phyloP scores from a whole-genome alignment of 2,888 invertebrate genomes.

The Yponomeuta evonymella region DNA sequence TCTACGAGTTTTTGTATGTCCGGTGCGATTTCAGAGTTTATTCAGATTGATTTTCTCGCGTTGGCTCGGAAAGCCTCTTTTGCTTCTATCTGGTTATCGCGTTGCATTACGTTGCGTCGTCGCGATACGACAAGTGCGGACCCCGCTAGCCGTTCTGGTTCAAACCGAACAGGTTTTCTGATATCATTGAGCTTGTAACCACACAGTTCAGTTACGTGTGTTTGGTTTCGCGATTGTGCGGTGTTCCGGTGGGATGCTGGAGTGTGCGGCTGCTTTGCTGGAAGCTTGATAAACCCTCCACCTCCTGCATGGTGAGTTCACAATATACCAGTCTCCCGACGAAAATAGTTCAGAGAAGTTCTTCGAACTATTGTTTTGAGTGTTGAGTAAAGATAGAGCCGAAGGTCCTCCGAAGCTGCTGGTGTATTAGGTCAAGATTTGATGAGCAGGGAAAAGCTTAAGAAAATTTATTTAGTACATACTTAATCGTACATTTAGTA shows the following conservation, averaged over 20 bases:
- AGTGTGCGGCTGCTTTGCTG: neutral
- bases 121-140: conserved; percentile 2
- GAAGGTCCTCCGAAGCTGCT: too few species aligned
- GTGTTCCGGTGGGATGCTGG: neutral
- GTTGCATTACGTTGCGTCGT: neutral
- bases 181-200: conserved; percentile 52
- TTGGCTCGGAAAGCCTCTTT: neutral
- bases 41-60: conserved; percentile 47
- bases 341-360: neutral
- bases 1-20: conserved; percentile 37
- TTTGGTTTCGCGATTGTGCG: conserved; percentile 21
- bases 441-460: too few species aligned
- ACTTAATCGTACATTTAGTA: too few species aligned
- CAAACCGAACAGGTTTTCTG: conserved; percentile 52
- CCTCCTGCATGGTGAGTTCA: neutral
- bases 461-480: too few species aligned
- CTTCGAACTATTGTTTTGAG: neutral
- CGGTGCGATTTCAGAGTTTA: conserved; percentile 24
- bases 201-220: conserved; percentile 30
- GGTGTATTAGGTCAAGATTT: too few species aligned
- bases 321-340: too few species aligned
- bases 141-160: conserved; percentile 4
- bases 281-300: neutral
- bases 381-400: neutral
- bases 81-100: neutral